phyloP scores from a whole-genome alignment of 2,113 vertebrate species.

The Macroglossus sobrinus region DNA sequence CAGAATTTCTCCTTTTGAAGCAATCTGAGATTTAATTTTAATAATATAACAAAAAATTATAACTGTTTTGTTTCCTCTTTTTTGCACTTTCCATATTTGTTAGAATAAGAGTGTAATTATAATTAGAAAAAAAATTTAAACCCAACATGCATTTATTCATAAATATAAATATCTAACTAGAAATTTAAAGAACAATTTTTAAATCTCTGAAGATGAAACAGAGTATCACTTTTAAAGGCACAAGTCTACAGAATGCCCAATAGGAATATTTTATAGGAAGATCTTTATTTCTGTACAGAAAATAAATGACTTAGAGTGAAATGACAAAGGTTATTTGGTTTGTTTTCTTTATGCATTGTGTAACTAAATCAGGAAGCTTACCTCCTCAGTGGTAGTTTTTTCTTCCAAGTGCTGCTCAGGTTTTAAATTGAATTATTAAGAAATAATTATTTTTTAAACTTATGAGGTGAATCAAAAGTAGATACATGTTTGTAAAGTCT shows the following conservation, averaged over 20 bases:
- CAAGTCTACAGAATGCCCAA: not conserved
- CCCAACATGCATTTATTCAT: not conserved
- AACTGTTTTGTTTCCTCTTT: not conserved
- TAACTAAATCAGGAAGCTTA: conserved; percentile 6
- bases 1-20: not conserved
- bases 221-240: not conserved
- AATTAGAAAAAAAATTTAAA: not conserved
- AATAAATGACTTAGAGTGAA: conserved; percentile 46
- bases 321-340: conserved; percentile 30
- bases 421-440: conserved; percentile 43
- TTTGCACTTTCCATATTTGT: not conserved
- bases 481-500: conserved; percentile 31
- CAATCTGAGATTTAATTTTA: not conserved
- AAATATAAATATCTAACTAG: not conserved
- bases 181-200: not conserved
- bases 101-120: not conserved
- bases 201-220: not conserved
- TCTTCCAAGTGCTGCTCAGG: not conserved
- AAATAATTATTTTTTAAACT: not conserved
- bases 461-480: conserved; percentile 8
- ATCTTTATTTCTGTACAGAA: conserved; percentile 20
- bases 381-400: not conserved
- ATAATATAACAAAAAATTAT: not conserved
- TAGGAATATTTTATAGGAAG: not conserved
- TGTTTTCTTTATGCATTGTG: conserved; percentile 25